Evolutionary conservation across 2,113 vertebrate species (phyloP).

Genomic region (Apus apus): DNA sequence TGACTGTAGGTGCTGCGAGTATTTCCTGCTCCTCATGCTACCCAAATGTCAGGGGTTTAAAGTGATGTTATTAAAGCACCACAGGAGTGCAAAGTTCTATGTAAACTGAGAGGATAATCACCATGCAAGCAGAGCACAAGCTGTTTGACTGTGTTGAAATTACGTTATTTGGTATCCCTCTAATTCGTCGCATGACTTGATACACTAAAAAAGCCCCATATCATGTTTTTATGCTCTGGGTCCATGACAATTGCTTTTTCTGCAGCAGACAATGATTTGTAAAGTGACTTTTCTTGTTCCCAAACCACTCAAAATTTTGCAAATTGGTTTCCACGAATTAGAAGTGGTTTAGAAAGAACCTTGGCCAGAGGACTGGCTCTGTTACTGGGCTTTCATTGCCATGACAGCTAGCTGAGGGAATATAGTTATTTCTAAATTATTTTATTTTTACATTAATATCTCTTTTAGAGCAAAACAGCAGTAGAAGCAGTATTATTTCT

Average conservation of each 20-base stretch:
- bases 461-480: slow-evolving; percentile 51
- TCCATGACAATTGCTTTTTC: slow-evolving; percentile 49
- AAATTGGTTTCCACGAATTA: slow-evolving; percentile 77
- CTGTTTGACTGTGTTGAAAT: slow-evolving; percentile 53
- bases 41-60: slow-evolving; percentile 56
- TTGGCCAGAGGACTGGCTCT: slow-evolving; percentile 57
- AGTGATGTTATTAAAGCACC: slow-evolving; percentile 61
- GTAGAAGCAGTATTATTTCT: slow-evolving; percentile 39
- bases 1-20: slow-evolving; percentile 19
- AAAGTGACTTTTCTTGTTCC: slow-evolving; percentile 72
- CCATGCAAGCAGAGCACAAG: not conserved
- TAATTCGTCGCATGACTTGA: slow-evolving; percentile 63
- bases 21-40: not conserved
- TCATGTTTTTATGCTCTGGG: slow-evolving; percentile 52
- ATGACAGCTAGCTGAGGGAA: slow-evolving; percentile 52
- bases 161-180: not conserved
- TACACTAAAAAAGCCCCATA: not conserved
- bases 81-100: slow-evolving; percentile 56
- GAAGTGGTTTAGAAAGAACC: slow-evolving; percentile 73
- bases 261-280: slow-evolving; percentile 64
- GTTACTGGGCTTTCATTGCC: slow-evolving; percentile 38
- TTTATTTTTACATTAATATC: slow-evolving; percentile 70
- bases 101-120: slow-evolving; percentile 73
- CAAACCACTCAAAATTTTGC: slow-evolving; percentile 68
- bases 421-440: slow-evolving; percentile 71